These are phyloP conservation scores for Noctua pronuba DNA, from an alignment of 2,888 invertebrate species.

Conservation along the genomic window DNA sequence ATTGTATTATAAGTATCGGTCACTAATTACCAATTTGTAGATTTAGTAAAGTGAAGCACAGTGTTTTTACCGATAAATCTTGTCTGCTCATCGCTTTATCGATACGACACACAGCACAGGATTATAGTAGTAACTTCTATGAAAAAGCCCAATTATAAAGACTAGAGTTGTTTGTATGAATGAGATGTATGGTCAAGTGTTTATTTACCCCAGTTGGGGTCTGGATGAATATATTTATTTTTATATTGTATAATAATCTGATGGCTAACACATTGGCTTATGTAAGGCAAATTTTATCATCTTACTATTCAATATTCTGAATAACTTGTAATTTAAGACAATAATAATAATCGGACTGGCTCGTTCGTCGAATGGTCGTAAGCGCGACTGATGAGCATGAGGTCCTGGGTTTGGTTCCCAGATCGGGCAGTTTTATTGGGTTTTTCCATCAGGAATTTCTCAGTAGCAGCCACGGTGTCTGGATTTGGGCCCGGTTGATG, in stretches of 20 bases:
- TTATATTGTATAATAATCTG: conserved; percentile 14
- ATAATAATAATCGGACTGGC: background rate
- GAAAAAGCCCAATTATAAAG: conserved; percentile 3
- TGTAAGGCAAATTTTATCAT: background rate
- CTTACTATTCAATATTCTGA: background rate
- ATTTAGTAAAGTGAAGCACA: background rate
- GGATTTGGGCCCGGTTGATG: background rate
- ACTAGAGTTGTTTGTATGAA: conserved; percentile 16
- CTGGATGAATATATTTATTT: conserved; percentile 31
- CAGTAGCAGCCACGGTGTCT: too few relatives aligned
- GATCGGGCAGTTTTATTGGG: background rate
- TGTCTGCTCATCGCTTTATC: background rate
- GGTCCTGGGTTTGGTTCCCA: background rate
- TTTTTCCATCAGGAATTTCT: background rate
- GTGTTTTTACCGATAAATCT: background rate
- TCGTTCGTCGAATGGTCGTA: background rate
- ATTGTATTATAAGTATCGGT: too few relatives aligned
- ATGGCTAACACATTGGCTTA: background rate
- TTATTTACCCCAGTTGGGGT: conserved; percentile 11
- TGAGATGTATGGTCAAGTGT: conserved; percentile 4
- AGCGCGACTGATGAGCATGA: background rate
- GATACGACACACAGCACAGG: background rate
- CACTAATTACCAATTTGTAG: too few relatives aligned
- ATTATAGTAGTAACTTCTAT: background rate
- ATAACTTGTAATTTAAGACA: background rate